Conservation (phyloP, 1,140 invertebrate species). For the Aphis gossypii region DNA sequence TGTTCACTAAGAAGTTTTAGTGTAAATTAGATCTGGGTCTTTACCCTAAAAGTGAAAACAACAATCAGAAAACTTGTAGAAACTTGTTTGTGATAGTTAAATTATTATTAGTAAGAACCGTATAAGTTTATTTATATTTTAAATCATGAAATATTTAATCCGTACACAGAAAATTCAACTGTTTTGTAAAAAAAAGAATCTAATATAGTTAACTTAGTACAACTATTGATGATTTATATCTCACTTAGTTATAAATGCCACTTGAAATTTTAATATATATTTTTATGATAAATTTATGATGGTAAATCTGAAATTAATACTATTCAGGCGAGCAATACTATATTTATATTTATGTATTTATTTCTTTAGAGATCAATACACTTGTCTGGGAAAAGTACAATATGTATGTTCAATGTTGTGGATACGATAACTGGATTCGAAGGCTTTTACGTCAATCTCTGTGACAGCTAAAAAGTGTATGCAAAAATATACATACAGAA, state of each 20-base stretch:
- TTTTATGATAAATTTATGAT: too few relatives aligned
- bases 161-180: not conserved
- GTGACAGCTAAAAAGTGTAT: slow-evolving; percentile 29
- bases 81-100: not conserved
- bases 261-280: not conserved
- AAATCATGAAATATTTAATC: not conserved
- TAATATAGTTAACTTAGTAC: not conserved
- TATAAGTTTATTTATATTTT: not conserved
- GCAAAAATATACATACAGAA: not conserved
- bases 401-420: not conserved
- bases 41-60: not conserved
- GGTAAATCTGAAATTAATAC: not conserved
- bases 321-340: not conserved
- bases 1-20: not conserved
- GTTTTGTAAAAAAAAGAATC: not conserved
- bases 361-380: not conserved
- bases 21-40: not conserved
- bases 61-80: not conserved
- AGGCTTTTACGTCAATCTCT: not conserved
- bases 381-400: not conserved
- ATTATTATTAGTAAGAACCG: not conserved
- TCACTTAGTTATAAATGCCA: not conserved
- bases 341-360: not conserved
- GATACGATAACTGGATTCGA: not conserved
- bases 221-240: not conserved